Base-by-base conservation (phyloP, 2,888 invertebrate species). In the Tenthredo livida region DNA sequence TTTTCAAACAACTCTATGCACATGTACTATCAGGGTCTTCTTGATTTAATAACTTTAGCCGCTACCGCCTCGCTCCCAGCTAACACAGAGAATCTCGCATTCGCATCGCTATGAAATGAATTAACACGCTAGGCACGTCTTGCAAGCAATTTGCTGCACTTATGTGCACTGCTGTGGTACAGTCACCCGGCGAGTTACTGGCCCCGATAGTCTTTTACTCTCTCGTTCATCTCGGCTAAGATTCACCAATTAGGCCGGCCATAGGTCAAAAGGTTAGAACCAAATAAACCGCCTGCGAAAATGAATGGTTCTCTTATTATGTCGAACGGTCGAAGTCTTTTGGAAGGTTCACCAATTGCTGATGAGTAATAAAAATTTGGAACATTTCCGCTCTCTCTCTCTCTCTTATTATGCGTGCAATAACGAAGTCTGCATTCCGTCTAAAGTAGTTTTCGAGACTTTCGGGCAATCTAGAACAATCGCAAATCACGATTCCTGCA, bases 141-240 rank as follows among this genome's bases (percentile, higher is more conserved):
- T 88, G 88, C 88, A 89, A 89, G 90, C 90, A 90, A 91, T 91
- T 91, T 90, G 90, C 90, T 86, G 89, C 89, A 90, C 89, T 90
- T 90, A 89, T 88, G 87, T 87, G 86, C 61, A 84, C 78, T 87
- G 86, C 75, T 87, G 37, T 58, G 87, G 88, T 88, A 88, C 86
- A 87, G 86, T 77, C 80, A 70, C 47, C 84, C 77, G 67, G 84
- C 85, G 87, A 87, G 86, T 86, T 87, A 85, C 73, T 86, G 77
- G 84, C 75, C 84, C 50, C 77, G 87, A 87, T 86, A 85, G 80
- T 86, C 87, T 85, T 84, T 83, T 86, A 58, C 21, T 85, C 50
- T 37, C 50, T 72, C 58, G 72, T 54, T 85, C 85, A 37, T 72
- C 82, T 82, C 47, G 47, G 82, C 82, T 84, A 75, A 84, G 61